phyloP scores from a whole-genome alignment of 2,888 invertebrate species.

The Plebejus melissa region DNA sequence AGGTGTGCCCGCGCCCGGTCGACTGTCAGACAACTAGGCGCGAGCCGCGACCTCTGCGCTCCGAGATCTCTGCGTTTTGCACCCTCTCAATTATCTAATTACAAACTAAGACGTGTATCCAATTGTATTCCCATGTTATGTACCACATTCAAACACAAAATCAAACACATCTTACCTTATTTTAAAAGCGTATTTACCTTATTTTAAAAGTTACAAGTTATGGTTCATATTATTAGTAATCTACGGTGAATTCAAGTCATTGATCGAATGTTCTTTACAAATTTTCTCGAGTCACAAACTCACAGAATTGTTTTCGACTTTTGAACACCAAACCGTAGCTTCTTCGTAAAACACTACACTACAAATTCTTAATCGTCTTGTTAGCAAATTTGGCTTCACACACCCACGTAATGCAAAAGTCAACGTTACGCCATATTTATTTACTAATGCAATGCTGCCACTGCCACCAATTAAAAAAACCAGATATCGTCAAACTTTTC shows the following conservation, averaged over 20 bases:
- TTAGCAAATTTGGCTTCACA: slow-evolving; percentile 37
- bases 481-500: neutral
- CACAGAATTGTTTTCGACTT: slow-evolving; percentile 21
- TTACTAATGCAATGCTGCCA: slow-evolving; percentile 56
- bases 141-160: slow-evolving; percentile 46
- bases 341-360: slow-evolving; percentile 15
- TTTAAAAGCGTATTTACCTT: slow-evolving; percentile 53
- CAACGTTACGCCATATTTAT: slow-evolving; percentile 67
- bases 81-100: slow-evolving; percentile 54
- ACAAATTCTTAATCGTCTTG: slow-evolving; percentile 15
- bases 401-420: slow-evolving; percentile 43
- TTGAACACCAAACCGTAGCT: slow-evolving; percentile 2
- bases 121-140: neutral
- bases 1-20: slow-evolving; percentile 69
- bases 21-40: slow-evolving; percentile 57
- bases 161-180: slow-evolving; percentile 50
- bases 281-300: slow-evolving; percentile 35
- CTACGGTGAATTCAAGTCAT: slow-evolving; percentile 56
- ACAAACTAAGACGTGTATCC: slow-evolving; percentile 37
- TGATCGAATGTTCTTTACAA: slow-evolving; percentile 59
- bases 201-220: slow-evolving; percentile 54
- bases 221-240: slow-evolving; percentile 58
- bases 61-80: slow-evolving; percentile 51
- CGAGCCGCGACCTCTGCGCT: slow-evolving; percentile 58
- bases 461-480: slow-evolving; percentile 15